These are phyloP conservation scores for Hyla sarda DNA, from an alignment of 2,113 vertebrate species.

Conservation along the genomic window DNA sequence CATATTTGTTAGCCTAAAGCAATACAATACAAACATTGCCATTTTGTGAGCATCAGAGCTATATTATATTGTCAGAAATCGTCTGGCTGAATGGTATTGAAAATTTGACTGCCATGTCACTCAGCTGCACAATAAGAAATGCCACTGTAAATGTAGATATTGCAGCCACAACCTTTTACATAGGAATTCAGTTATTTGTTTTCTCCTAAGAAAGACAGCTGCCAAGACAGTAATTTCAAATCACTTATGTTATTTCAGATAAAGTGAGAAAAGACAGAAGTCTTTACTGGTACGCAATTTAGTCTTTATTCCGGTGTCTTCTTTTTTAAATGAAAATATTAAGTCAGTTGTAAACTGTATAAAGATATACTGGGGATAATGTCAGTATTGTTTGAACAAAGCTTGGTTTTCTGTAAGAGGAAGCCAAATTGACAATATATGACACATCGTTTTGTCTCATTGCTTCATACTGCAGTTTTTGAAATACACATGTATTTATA, in stretches of 20 bases:
- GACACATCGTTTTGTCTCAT: background rate
- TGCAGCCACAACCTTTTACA: constrained; percentile 29
- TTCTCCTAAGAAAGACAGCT: constrained; percentile 42
- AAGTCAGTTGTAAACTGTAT: background rate
- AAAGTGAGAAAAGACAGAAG: background rate
- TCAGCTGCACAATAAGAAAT: constrained; percentile 31
- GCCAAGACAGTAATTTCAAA: constrained; percentile 22
- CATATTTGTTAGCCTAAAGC: background rate
- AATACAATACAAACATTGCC: constrained; percentile 2
- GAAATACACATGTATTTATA: background rate
- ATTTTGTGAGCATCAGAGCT: background rate
- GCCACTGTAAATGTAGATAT: constrained; percentile 29
- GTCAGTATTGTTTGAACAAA: background rate
- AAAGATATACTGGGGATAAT: background rate
- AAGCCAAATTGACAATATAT: background rate
- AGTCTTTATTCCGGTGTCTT: background rate
- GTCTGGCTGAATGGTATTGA: background rate
- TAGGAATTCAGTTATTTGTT: constrained; percentile 47
- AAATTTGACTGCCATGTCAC: constrained; percentile 41
- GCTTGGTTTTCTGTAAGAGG: background rate
- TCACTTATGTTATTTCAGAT: constrained; percentile 16
- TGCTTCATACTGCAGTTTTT: no score
- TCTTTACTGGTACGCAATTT: background rate
- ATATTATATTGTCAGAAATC: constrained; percentile 40
- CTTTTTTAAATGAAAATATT: background rate